phyloP scores from a whole-genome alignment of 2,113 vertebrate genomes.

The Zosterops pallidus region DNA sequence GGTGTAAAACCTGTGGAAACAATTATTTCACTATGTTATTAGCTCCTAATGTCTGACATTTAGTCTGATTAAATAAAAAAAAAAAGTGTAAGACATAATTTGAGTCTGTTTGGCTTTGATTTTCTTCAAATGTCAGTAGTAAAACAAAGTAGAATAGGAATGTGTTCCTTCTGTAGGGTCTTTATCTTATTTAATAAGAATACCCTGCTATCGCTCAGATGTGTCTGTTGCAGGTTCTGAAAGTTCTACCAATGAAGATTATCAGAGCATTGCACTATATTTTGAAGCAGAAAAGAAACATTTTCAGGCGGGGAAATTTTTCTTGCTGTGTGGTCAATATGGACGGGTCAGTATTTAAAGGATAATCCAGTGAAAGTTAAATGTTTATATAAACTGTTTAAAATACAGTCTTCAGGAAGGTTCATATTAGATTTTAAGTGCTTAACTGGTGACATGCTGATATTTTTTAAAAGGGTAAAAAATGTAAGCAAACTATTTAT shows the following conservation, averaged over 20 bases:
- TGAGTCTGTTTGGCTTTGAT: background rate
- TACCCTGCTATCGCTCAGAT: background rate
- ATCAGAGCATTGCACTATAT: constrained; percentile 95
- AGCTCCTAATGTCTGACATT: background rate
- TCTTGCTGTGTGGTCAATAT: constrained; percentile 92
- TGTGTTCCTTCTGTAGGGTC: background rate
- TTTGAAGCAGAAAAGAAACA: constrained; percentile 96
- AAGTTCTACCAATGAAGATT: constrained; percentile 87
- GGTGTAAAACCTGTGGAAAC: background rate
- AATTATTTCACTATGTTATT: background rate
- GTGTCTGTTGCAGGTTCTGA: constrained; percentile 80
- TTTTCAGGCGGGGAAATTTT: constrained; percentile 94
- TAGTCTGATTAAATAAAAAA: background rate
- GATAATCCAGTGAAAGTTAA: background rate
- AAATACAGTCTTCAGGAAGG: background rate
- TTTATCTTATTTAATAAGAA: background rate
- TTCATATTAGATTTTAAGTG: background rate
- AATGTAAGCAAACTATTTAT: background rate
- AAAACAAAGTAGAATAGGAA: background rate
- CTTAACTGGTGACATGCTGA: background rate
- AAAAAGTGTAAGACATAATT: background rate
- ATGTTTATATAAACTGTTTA: background rate
- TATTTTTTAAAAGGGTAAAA: background rate
- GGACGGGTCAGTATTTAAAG: constrained; percentile 80
- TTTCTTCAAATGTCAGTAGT: background rate